Conservation (phyloP, 2,888 invertebrate genomes). For the Ecliptopera silaceata region DNA sequence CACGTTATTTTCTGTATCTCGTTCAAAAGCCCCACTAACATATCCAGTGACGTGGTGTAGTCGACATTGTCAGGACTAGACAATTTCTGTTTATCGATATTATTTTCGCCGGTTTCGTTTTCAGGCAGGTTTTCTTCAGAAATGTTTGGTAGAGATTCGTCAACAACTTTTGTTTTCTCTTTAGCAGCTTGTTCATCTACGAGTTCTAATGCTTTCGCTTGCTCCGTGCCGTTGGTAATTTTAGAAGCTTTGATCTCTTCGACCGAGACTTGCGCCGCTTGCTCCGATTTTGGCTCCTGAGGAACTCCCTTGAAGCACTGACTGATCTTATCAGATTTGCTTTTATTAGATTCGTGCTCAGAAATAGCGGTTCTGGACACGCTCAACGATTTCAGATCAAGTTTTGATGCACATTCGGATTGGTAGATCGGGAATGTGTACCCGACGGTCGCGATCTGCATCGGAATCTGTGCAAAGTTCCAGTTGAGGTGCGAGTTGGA, state of each 20-base stretch:
- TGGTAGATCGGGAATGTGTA: constrained; percentile 55
- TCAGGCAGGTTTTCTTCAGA: neutral
- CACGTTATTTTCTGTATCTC: constrained; percentile 73
- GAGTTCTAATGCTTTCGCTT: neutral
- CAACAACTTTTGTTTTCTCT: neutral
- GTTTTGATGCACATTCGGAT: constrained; percentile 24
- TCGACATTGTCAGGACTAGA: constrained; percentile 41
- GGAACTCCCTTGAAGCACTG: constrained; percentile 39
- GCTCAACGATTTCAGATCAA: constrained; percentile 31
- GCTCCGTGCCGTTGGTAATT: neutral
- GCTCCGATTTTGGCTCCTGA: constrained; percentile 13
- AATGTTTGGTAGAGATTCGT: neutral
- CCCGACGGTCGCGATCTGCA: constrained; percentile 65
- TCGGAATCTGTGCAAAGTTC: constrained; percentile 53
- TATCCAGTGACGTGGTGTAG: constrained; percentile 65
- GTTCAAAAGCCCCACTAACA: constrained; percentile 67
- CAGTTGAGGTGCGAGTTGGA: constrained; percentile 52
- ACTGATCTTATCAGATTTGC: constrained; percentile 35
- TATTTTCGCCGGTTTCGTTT: neutral
- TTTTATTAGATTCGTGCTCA: neutral
- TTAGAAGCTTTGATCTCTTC: constrained; percentile 3
- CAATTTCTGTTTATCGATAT: neutral
- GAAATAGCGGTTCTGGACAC: constrained; percentile 10
- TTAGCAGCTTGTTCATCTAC: neutral
- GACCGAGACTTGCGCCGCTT: constrained; percentile 15